Evolutionary conservation across 2,113 vertebrate genomes (phyloP).

Genomic region (Phylloscopus trochiloides): DNA sequence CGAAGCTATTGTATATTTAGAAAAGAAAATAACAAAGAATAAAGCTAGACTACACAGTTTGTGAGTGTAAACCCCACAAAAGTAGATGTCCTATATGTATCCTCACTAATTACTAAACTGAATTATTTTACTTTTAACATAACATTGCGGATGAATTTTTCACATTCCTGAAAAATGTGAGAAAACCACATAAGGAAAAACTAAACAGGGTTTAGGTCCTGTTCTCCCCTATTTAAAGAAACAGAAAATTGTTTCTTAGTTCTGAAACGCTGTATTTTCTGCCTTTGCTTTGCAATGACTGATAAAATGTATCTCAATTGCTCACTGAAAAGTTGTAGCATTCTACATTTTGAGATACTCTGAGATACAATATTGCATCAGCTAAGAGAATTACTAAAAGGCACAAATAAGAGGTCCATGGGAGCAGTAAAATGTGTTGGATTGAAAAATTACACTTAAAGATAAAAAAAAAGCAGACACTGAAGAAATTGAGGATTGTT

Average conservation of each 20-base stretch:
- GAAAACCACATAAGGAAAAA: background rate
- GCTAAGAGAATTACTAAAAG: background rate
- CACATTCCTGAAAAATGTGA: background rate
- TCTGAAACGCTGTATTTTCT: background rate
- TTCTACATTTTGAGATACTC: background rate
- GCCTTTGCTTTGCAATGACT: background rate
- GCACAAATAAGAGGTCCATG: background rate
- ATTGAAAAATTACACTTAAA: background rate
- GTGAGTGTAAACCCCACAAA: background rate
- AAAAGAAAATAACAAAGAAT: background rate
- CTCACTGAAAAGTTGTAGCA: background rate
- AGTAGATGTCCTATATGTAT: background rate
- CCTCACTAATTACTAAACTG: background rate
- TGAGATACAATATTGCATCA: background rate
- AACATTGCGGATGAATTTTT: background rate
- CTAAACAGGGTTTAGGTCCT: fast-evolving
- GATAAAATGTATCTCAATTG: background rate
- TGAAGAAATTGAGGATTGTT: background rate
- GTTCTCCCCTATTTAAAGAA: background rate
- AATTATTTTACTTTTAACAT: background rate
- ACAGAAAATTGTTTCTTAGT: background rate
- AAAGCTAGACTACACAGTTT: background rate
- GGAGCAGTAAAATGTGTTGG: background rate
- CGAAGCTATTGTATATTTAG: background rate
- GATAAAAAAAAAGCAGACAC: background rate